A percentile compares a stretch with the other conserved stretches of the same genome.
Conservation (phyloP, 2,797 vertebrate genomes). For the Tragopan temminckii region DNA sequence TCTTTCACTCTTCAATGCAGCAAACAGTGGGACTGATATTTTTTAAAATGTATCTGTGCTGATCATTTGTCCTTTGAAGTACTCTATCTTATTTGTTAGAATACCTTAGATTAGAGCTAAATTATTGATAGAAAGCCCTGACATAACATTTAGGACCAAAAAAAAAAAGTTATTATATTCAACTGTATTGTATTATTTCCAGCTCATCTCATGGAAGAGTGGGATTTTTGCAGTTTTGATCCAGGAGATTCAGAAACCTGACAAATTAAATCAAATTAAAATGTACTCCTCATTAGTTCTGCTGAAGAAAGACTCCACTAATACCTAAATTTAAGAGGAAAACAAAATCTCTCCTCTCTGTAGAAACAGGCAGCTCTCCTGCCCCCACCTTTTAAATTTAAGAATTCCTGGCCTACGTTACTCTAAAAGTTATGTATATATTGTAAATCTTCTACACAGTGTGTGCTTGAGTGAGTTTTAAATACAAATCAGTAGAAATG, state of each 20-base stretch:
- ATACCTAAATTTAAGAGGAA: not conserved
- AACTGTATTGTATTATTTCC: not conserved
- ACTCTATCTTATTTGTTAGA: slow-evolving; percentile 6
- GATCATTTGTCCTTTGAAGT: slow-evolving; percentile 3
- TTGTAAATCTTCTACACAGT: not conserved
- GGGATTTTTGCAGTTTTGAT: slow-evolving; percentile 6
- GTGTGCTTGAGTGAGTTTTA: not conserved
- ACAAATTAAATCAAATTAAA: slow-evolving; percentile 26
- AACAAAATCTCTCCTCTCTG: not conserved
- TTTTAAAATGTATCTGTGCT: not conserved
- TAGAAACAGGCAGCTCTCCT: not conserved
- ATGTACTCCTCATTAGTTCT: not conserved
- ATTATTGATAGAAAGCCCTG: slow-evolving; percentile 40
- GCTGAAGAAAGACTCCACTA: not conserved
- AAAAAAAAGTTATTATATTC: not conserved
- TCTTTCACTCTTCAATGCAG: slow-evolving; percentile 1
- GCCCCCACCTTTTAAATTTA: not conserved
- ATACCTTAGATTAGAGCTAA: slow-evolving; percentile 21
- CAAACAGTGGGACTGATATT: not conserved
- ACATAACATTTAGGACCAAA: slow-evolving; percentile 21
- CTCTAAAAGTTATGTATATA: not conserved
- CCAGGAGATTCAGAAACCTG: not conserved
- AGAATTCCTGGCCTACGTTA: not conserved
- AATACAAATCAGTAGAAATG: not conserved
- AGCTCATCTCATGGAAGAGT: not conserved